These are phyloP conservation scores for Cladorhizidae sp. DNA, from an alignment of 37 sponge, comb jelly and placozoan genomes.

Conservation along the genomic window DNA sequence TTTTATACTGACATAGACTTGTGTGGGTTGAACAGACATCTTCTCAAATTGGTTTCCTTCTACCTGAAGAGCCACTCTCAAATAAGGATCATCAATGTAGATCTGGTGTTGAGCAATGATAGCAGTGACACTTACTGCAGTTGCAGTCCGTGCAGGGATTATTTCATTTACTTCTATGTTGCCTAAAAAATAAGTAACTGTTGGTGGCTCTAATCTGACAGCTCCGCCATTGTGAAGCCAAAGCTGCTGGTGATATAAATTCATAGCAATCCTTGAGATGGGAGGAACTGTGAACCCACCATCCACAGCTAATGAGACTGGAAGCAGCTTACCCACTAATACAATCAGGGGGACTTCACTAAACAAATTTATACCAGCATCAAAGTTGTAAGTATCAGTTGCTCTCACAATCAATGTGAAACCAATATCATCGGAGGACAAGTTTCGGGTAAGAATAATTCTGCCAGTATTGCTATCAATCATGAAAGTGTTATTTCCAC, in stretches of 20 bases:
- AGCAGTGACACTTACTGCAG: conserved; percentile 19
- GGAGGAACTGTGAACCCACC: conserved; percentile 54
- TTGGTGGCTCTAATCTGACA: not conserved
- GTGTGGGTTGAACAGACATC: conserved; percentile 30
- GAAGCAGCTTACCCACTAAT: conserved; percentile 63
- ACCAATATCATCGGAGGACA: conserved; percentile 41
- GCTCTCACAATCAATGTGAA: conserved; percentile 60
- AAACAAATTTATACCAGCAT: not conserved
- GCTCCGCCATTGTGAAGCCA: conserved; percentile 60
- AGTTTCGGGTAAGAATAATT: conserved; percentile 40
- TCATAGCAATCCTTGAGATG: conserved; percentile 34
- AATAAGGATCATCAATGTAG: conserved; percentile 39
- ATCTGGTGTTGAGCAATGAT: conserved; percentile 25
- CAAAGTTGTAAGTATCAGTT: conserved; percentile 56
- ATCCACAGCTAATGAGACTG: conserved; percentile 40
- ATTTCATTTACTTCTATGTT: not conserved
- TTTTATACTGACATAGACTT: conserved; percentile 24
- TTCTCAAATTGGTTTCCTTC: conserved; percentile 27
- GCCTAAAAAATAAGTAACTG: conserved; percentile 45
- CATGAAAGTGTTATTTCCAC: conserved; percentile 46
- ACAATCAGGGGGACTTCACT: conserved; percentile 42
- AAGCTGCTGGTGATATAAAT: conserved; percentile 55
- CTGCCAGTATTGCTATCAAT: conserved; percentile 61
- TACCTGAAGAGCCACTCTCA: conserved; percentile 59
- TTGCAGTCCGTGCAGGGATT: conserved; percentile 18